Base-by-base conservation (phyloP, 2,888 invertebrate species). In the Harpalus rufipes region DNA sequence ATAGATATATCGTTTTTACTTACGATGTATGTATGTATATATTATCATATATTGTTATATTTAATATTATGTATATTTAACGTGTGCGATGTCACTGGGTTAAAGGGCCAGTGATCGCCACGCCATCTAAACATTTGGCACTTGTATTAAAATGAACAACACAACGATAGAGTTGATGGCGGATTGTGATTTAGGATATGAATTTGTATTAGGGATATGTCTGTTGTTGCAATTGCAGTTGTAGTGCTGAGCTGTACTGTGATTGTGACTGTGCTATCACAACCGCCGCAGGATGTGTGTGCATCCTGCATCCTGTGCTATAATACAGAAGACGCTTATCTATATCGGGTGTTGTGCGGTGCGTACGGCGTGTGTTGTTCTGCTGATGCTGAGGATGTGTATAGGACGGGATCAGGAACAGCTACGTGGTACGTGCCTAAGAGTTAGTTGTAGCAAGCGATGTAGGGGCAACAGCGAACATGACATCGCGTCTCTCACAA, bases 61-160 rank as follows among this genome's bases (percentile, higher is more conserved):
- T 68, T 51, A 51, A 82, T 82, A 82, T 56, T 82, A 82, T 82
- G 82, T 82, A 82, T 82, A 74, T 82, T 58, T 82, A 82, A 59
- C 44, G 82, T 82, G 82, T 82, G 74, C 82, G 82, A 58, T 58
- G 21, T 10, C 41, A 72, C 58, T 51, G 72, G 44, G 7, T 74
- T 12, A 51, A 44, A 68, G 68, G 72, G 18, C 44, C 72, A 74
- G 72, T 44, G 44, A 14, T 61, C 84, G 78, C 78, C 14, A 41
- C 84, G 78, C 78, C 84, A 84, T 78, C 78, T 84, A 78, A 84
- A 84, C 78, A 84, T 84, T 84, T 84, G 84, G 84, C 84, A 84
- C 84, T 84, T 84, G 84, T 84, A 78, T 84, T 84, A 84, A 82
- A 84, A 78, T 84, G 63, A 84, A 84, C 78, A 84, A 84, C 84